phyloP scores from a whole-genome alignment of 2,797 vertebrate species.

The Anomalospiza imberbis region DNA sequence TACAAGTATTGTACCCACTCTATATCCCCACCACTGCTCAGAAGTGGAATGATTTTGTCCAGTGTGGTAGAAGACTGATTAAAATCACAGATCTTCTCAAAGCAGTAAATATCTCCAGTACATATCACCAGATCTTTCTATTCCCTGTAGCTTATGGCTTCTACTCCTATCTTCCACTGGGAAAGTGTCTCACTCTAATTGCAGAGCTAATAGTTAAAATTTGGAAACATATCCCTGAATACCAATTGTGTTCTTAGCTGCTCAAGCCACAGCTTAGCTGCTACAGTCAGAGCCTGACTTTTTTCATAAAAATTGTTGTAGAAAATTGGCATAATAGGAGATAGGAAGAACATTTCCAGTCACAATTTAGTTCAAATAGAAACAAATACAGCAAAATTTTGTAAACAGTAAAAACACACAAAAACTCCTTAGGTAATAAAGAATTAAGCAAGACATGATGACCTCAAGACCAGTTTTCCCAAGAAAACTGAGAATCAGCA shows the following conservation, averaged over 20 bases:
- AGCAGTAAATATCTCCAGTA: background rate
- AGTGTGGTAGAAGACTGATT: background rate
- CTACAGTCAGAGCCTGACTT: background rate
- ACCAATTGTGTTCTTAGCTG: background rate
- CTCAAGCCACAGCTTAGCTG: background rate
- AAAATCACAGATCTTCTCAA: slow-evolving; percentile 24
- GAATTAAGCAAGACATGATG: background rate
- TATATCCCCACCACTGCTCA: background rate
- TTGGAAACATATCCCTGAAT: background rate
- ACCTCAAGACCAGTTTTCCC: slow-evolving; percentile 15
- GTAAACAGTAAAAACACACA: background rate
- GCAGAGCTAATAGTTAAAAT: slow-evolving; percentile 10
- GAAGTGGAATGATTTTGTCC: background rate
- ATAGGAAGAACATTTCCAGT: background rate
- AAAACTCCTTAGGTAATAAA: background rate
- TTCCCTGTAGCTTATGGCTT: background rate
- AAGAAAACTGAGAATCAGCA: slow-evolving; percentile 22
- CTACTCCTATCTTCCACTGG: background rate
- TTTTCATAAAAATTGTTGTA: background rate
- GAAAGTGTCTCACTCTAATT: background rate
- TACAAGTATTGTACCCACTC: background rate
- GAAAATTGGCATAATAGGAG: background rate
- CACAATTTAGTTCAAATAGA: slow-evolving; percentile 18
- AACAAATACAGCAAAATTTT: slow-evolving; percentile 27
- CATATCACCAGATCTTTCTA: background rate